Conservation (phyloP, 2,113 vertebrate species). For the Ctenodactylus gundi region DNA sequence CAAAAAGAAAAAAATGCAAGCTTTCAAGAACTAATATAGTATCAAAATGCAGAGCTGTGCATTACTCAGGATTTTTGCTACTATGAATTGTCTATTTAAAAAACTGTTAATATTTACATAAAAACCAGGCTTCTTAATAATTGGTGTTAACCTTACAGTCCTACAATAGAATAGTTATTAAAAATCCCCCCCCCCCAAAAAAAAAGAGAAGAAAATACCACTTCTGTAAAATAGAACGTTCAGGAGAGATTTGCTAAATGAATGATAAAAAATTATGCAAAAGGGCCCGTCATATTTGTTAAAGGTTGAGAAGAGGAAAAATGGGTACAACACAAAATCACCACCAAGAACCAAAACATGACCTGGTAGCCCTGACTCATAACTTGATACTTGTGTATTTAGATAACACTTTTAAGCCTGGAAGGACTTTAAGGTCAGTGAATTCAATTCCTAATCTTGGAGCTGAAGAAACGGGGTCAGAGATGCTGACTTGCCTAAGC, state of each 20-base stretch:
- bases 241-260: conserved; percentile 29
- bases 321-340: conserved; percentile 30
- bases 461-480: not conserved
- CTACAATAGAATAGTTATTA: not conserved
- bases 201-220: conserved; percentile 19
- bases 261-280: not conserved
- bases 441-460: not conserved
- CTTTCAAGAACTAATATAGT: not conserved
- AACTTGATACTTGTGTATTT: conserved; percentile 29
- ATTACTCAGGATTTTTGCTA: conserved; percentile 24
- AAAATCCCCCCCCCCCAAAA: no score
- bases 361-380: not conserved
- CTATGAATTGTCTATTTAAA: not conserved
- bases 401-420: not conserved
- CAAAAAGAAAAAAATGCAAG: conserved; percentile 13
- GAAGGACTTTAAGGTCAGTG: conserved; percentile 27
- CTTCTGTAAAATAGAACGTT: conserved; percentile 36
- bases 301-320: not conserved
- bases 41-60: not conserved
- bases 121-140: conserved; percentile 35
- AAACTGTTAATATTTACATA: conserved; percentile 19
- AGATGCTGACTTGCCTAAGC: not conserved
- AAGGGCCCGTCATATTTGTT: not conserved
- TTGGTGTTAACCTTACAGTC: conserved; percentile 23
- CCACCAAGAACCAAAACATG: not conserved